Percentiles rank a stretch among this genome's conserved stretches.
These are phyloP conservation scores for Drosophila subsilvestris DNA, from an alignment of 2,888 invertebrate genomes.

Conservation along the genomic window DNA sequence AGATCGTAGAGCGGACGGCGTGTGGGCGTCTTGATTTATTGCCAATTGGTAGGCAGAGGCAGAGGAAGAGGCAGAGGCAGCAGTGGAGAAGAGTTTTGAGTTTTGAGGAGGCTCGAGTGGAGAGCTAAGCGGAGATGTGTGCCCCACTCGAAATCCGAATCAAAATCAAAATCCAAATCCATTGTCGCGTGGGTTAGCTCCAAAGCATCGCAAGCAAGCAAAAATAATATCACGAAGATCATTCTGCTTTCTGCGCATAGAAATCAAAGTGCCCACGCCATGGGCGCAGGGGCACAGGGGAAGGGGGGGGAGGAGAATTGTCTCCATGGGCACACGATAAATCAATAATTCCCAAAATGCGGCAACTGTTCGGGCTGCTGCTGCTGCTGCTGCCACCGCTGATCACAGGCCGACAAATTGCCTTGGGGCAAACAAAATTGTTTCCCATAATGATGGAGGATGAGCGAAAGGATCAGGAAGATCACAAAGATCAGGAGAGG, in stretches of 20 bases:
- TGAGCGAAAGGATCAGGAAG: background rate
- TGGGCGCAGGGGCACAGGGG: slow-evolving; percentile 3
- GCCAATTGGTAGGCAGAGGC: slow-evolving; percentile 68
- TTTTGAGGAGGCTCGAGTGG: slow-evolving; percentile 6
- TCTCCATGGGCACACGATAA: slow-evolving; percentile 25
- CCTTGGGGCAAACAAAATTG: slow-evolving; percentile 11
- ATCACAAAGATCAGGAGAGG: background rate
- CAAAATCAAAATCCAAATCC: slow-evolving; percentile 12
- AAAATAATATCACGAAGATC: slow-evolving; percentile 28
- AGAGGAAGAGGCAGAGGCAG: slow-evolving; percentile 18
- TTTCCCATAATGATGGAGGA: slow-evolving; percentile 5
- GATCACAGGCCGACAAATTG: slow-evolving; percentile 20
- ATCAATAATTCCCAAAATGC: slow-evolving; percentile 38
- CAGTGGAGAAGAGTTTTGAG: slow-evolving; percentile 12
- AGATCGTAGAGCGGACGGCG: slow-evolving; percentile 29
- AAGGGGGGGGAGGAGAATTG: too few species aligned
- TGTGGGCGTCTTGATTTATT: slow-evolving; percentile 78
- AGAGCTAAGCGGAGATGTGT: background rate
- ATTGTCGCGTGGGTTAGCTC: slow-evolving; percentile 42
- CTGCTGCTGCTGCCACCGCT: slow-evolving; percentile 16
- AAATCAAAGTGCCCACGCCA: slow-evolving; percentile 38
- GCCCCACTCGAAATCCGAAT: slow-evolving; percentile 39
- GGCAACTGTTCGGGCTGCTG: slow-evolving; percentile 22
- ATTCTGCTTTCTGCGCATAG: slow-evolving; percentile 16
- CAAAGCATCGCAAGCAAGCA: slow-evolving; percentile 7